These are phyloP conservation scores for Papilio helenus DNA, from an alignment of 1,140 invertebrate genomes.

Conservation along the genomic window DNA sequence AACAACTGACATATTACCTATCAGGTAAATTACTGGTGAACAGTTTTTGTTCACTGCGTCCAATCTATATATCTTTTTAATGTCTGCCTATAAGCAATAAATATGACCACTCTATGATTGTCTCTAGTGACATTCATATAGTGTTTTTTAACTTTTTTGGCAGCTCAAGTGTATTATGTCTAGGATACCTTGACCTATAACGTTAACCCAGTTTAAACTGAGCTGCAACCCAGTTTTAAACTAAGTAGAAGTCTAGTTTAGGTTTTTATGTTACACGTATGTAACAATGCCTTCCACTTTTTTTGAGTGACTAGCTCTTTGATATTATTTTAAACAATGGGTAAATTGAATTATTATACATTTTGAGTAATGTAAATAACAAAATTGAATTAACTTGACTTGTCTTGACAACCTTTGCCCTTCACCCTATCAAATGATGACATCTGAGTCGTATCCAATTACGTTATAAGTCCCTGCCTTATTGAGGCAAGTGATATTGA, in stretches of 20 bases:
- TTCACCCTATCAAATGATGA: neutral
- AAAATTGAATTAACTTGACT: neutral
- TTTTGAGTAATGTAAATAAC: neutral
- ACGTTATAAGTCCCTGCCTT: constrained; percentile 4
- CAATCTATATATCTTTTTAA: too few relatives aligned
- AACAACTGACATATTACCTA: too few relatives aligned
- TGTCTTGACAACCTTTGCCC: neutral
- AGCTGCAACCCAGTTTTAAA: neutral
- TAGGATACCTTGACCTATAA: constrained; percentile 11
- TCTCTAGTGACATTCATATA: neutral
- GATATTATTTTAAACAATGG: neutral
- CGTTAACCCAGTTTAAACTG: neutral
- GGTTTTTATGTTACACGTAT: neutral
- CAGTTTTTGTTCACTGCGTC: too few relatives aligned
- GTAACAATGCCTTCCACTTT: neutral
- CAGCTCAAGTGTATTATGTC: neutral
- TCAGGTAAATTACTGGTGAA: too few relatives aligned
- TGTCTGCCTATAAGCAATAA: neutral
- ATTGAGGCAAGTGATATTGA: constrained; percentile 22
- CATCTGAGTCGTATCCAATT: neutral
- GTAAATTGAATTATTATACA: neutral
- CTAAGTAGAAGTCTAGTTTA: neutral
- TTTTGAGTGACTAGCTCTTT: neutral
- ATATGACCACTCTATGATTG: neutral
- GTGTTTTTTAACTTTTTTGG: constrained; percentile 1